phyloP scores from a whole-genome alignment of 1,140 invertebrate genomes.

The Mycetomoellerius zeteki region DNA sequence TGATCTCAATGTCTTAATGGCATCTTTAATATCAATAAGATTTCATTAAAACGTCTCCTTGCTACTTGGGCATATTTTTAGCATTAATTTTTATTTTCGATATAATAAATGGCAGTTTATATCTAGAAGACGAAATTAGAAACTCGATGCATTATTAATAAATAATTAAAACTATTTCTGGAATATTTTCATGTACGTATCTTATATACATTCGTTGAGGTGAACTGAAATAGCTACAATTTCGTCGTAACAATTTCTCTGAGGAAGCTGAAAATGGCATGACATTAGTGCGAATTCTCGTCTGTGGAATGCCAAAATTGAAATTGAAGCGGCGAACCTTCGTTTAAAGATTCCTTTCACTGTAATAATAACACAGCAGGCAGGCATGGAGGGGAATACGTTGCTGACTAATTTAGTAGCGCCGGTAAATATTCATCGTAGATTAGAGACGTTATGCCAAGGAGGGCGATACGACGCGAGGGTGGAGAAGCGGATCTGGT shows the following conservation, averaged over 20 bases:
- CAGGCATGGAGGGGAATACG: neutral
- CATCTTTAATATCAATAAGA: too few relatives aligned
- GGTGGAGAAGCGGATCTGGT: neutral
- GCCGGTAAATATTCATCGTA: slow-evolving; percentile 63
- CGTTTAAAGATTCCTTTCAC: slow-evolving; percentile 36
- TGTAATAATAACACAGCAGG: slow-evolving; percentile 36
- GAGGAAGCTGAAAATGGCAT: slow-evolving; percentile 51
- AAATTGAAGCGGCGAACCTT: slow-evolving; percentile 36
- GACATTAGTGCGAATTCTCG: slow-evolving; percentile 65
- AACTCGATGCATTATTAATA: slow-evolving; percentile 23
- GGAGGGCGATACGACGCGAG: slow-evolving; percentile 19
- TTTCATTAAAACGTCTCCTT: too few relatives aligned
- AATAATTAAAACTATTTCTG: too few relatives aligned
- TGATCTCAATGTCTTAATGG: too few relatives aligned
- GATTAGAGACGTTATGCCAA: slow-evolving; percentile 53
- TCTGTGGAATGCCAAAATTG: slow-evolving; percentile 58
- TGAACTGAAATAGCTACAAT: neutral
- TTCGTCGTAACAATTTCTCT: slow-evolving; percentile 35
- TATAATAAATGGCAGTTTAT: neutral
- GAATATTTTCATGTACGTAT: neutral
- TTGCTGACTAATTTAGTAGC: slow-evolving; percentile 63
- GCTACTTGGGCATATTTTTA: too few relatives aligned
- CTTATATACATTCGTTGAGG: neutral
- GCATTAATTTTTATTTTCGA: neutral
- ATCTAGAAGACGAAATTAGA: neutral